Base-by-base conservation (phyloP, 2,888 invertebrate species). In the Scelioninae gen. 2 region DNA sequence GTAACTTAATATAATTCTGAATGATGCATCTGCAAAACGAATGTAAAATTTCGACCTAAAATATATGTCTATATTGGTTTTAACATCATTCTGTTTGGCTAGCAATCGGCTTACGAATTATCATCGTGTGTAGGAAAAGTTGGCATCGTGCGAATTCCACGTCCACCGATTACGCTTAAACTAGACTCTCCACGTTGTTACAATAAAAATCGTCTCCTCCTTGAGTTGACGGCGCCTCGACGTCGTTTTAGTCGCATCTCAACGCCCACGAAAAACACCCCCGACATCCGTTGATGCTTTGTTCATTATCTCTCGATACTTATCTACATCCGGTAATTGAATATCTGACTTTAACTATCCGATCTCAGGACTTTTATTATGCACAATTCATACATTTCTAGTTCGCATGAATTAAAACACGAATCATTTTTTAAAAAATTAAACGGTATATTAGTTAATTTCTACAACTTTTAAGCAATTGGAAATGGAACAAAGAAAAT, bases 251-350 rank as follows among this genome's bases (percentile, higher is more conserved):
- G 60, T 57, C 65, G 55, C 72, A 61, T 65, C 65, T 65, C 52
- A 48, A 67, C 73, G 73, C 75, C 75, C 70, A 73, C 75, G 58
- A 48, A 22, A 70, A 71, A 60, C 65, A 60, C 70, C 53, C 73
- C 50, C 70, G 41, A 63, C 55, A 61, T 63, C 64, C 70, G 61
- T 19, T 61, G 37, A 43, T 43, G 41, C 43, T 61, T 65, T 53
- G 58, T 70, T 70, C 53, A 67, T 75, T 75, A 75, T 64, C 63
- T 58, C 35, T 19, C 37, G 45, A 75, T 75, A 73, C 70, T 73
- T 70, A 63, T 70, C 65, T 55, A 41, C 72, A 53, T 60, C 60
- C 60, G 65, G 65, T 65, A 65, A 72, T 65, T 65, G 72, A 65
- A 72, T 65, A 65, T 65, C 60, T 53, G 53, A 46, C 43, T 58